Evolutionary conservation across 2,888 invertebrate genomes (phyloP), one percentile per base, ranked within the genome.

Genomic region (Tortrix viridana): DNA sequence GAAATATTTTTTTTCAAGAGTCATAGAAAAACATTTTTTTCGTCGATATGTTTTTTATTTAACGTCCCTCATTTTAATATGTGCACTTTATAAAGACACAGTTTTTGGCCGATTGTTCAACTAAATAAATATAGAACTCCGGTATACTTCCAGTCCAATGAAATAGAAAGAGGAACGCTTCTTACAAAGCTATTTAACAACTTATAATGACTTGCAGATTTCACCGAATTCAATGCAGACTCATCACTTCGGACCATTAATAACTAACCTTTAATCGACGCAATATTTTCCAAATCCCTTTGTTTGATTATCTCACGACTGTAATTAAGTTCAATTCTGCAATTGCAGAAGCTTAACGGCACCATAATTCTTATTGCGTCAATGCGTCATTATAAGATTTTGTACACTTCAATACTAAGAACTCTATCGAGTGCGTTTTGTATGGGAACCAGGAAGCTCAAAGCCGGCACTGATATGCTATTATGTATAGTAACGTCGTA

Each of bases 321-420:
- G 14, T 46, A 57, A 62, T 62, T 62, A 52, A 56, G 23, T 23
- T 32, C 46, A 32, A 48, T 54, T 55, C 43, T 3, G 53, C 22
- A 52, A 52, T 46, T 46, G 20, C 44, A 20, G 47, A 20, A 26
- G 37, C 44, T 50, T 50, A 23, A 52, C 50, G 37, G 56, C 43
- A 38, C 50, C 32, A 41, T 62, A 65, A 49, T 50, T 59, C 60
- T 22, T 38, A 26, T 65, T 44, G 43, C 32, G 19, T 59, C 26
- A 55, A 46, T 22, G 20, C 46, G 47, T 47, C 46, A 23, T 23
- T 44, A 18, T 44, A 9, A 7, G 22, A 3, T 47, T n/a, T 16
- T 47, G 16, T 32, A 9, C 41, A 14, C 5, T 41, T 14, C 14
- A n/a, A 16, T 41, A 14, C 41, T 14, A 41, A 14, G n/a, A 16